Conservation (phyloP, 2,113 vertebrate species). For the Heterochromis multidens region DNA sequence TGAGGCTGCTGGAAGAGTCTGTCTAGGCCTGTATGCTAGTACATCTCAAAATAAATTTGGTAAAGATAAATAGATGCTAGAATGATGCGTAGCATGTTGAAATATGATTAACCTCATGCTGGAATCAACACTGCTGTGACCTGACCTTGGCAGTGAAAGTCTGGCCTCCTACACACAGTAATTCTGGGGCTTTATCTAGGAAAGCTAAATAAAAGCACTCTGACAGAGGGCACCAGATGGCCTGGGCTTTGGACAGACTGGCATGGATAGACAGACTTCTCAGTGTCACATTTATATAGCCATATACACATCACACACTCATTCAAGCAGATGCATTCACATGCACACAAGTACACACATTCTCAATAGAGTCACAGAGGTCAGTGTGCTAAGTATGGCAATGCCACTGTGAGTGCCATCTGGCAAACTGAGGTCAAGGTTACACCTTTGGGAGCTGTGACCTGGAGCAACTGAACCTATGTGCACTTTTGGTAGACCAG, state of each 20-base stretch:
- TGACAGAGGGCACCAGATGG: slow-evolving; percentile 53
- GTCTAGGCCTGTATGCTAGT: not conserved
- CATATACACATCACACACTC: slow-evolving; percentile 4
- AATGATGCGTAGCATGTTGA: not conserved
- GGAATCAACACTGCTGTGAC: not conserved
- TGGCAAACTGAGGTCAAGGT: slow-evolving; percentile 67
- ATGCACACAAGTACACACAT: slow-evolving; percentile 17
- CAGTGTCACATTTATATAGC: slow-evolving; percentile 13
- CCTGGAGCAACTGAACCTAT: slow-evolving; percentile 7
- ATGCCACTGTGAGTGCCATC: slow-evolving; percentile 68
- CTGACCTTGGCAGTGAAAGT: slow-evolving; percentile 7
- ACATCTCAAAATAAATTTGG: not conserved
- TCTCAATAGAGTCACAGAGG: slow-evolving; percentile 60
- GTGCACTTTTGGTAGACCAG: not conserved
- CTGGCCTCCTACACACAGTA: not conserved
- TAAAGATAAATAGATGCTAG: not conserved
- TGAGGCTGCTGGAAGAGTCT: not conserved
- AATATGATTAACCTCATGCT: not conserved
- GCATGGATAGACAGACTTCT: slow-evolving; percentile 1
- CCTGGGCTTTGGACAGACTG: slow-evolving; percentile 23
- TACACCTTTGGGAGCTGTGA: slow-evolving; percentile 36
- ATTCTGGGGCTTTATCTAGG: not conserved
- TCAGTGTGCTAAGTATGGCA: slow-evolving; percentile 60
- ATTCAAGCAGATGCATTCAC: not conserved
- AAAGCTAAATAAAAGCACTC: slow-evolving; percentile 21